Base-by-base conservation (phyloP, 2,797 vertebrate genomes). In the Coranthus polyacanthus region DNA sequence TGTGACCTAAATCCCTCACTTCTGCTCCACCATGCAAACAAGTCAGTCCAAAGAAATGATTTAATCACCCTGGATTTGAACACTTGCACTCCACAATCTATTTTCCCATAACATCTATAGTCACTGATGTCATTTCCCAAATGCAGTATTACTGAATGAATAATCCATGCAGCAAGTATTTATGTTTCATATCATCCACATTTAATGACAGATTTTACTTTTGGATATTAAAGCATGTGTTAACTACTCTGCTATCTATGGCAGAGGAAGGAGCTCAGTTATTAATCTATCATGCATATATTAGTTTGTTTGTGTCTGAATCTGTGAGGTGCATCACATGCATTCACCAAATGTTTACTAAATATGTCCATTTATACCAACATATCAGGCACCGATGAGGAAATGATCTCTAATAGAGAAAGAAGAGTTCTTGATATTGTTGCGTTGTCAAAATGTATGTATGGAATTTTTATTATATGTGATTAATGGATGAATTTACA, bases 1-100 rank as follows among this genome's bases (percentile, higher is more conserved):
- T 94, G 84, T 94, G 94, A 94, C 93, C 94, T 86, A 88, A 92
- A 93, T 94, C 87, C 78, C 72, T 88, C 87, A 89, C 76, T 91
- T 83, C 87, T 79, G 87, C 87, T 90, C 76, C 79, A 66, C 79
- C 77, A 70, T 89, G 82, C 82, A 84, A 92, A 89, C 84, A 69
- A 66, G 63, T 79, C 83, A 51, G 26, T 81, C 61, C 56, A 78
- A 73, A 84, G 67, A 73, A 64, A 72, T 82, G 42, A 74, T 58
- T 59, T 45, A 53, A 60, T 57, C 58, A 81, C 41, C 46, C 50
- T 54, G 46, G 50, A 78, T 41, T 26, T 8, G 36, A 78, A 72
- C 59, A 73, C 74, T 85, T 57, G 45, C 17, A 51, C 32, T 1
- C n/a, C 11, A 37, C 12, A 8, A 9, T 38, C 4, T 13, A 4